Percentiles rank a stretch among this genome's conserved stretches.
Conservation (phyloP, 2,888 invertebrate genomes). For the Acleris holmiana region DNA sequence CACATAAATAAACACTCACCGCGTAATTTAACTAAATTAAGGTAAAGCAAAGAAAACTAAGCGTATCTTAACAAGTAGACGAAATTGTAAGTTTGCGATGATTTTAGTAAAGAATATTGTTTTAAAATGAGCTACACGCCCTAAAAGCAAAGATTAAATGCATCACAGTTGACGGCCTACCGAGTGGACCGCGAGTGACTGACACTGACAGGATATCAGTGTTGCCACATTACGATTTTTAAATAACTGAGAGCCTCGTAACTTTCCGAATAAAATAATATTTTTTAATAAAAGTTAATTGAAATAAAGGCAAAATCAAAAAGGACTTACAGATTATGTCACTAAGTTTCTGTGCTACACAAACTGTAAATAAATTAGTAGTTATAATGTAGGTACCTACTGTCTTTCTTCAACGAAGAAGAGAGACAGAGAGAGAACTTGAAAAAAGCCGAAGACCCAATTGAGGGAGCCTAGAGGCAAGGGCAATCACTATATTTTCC, state of each 20-base stretch:
- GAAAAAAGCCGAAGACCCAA: no score
- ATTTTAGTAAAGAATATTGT: slow-evolving; percentile 14
- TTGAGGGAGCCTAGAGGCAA: no score
- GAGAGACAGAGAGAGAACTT: no score
- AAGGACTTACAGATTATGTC: no score
- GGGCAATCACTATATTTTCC: no score
- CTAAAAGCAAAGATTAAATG: slow-evolving; percentile 33
- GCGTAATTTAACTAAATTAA: slow-evolving; percentile 43
- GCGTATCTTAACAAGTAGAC: neutral
- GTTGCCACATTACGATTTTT: slow-evolving; percentile 7
- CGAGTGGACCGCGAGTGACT: slow-evolving; percentile 26
- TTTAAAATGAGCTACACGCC: slow-evolving; percentile 30
- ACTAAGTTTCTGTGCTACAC: no score
- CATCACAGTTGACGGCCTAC: slow-evolving; percentile 5
- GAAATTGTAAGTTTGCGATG: slow-evolving; percentile 6
- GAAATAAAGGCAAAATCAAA: no score
- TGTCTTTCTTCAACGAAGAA: no score
- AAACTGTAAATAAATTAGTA: no score
- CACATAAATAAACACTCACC: slow-evolving; percentile 53
- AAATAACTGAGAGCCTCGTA: neutral
- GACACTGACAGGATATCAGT: slow-evolving; percentile 14
- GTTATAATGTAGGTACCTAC: no score
- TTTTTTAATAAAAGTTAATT: no score
- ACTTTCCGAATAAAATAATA: no score
- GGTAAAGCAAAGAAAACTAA: slow-evolving; percentile 6